Evolutionary conservation across 2,113 vertebrate species (phyloP).

Genomic region (Cnemophilus loriae): DNA sequence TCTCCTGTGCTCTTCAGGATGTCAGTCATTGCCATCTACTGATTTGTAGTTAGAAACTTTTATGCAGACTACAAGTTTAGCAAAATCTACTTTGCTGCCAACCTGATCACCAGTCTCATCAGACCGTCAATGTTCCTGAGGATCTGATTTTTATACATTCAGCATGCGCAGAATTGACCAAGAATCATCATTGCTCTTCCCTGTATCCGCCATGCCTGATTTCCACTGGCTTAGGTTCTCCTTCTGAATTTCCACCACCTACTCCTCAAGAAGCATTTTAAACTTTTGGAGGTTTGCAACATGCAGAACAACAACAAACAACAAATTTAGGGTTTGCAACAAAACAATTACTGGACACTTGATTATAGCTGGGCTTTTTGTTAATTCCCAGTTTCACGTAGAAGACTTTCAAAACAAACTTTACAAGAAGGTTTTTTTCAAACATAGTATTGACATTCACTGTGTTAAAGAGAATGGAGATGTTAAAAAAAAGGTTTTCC

Average conservation of each 20-base stretch:
- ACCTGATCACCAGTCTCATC: neutral
- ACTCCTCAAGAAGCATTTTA: neutral
- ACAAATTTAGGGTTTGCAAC: neutral
- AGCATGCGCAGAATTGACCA: neutral
- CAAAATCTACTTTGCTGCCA: neutral
- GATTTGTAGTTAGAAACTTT: neutral
- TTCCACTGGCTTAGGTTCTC: neutral
- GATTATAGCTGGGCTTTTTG: neutral
- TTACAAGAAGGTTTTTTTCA: neutral
- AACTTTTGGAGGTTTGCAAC: neutral
- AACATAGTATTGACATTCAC: neutral
- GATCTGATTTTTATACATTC: neutral
- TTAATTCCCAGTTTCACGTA: neutral
- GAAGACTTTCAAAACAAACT: neutral
- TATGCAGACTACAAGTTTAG: neutral
- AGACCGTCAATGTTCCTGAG: neutral
- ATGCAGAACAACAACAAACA: neutral
- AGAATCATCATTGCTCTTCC: neutral
- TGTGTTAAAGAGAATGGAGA: neutral
- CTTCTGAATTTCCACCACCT: neutral
- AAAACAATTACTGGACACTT: neutral
- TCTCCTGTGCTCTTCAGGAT: neutral
- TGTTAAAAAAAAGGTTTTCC: neutral
- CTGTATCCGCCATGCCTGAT: neutral
- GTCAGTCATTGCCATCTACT: neutral